Evolutionary conservation across 2,888 invertebrate genomes (phyloP), one percentile per base, ranked within the genome.

Genomic region (Phania funesta): DNA sequence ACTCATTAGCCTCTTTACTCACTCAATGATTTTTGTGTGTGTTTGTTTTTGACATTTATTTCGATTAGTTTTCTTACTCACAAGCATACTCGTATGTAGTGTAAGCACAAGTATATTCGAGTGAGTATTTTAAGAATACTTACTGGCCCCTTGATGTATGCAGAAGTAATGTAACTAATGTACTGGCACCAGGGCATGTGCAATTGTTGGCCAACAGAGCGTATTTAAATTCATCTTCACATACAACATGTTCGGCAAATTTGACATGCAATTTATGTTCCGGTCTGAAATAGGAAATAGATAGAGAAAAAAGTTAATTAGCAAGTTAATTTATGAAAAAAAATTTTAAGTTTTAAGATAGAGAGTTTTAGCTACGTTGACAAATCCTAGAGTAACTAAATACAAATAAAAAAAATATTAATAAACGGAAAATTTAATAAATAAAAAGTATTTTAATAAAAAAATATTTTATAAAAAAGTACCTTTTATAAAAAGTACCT

Each of bases 191-290:
- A 0, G 99, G 99, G 91, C 98, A 98, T 83, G 99, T 96, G 92
- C 99, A 99, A 92, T 99, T 99, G 92, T 99, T 99, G 83, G 99
- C 99, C 85, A 99, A 92, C 78, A 99, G 93, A 22, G 99, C 99
- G 91, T 99, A 99, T 91, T 99, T 99, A 92, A 99, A 98, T 92
- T 99, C 99, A 90, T 99, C 99, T 91, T 99, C 99, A 91, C 99
- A 99, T 38, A 99, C 99, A 16, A 99, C 97, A 91, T 97, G 98
- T 90, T 99, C 99, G 46, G 99, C 99, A 92, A 99, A 99, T 92
- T 99, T 98, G 56, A 99, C 99, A 92, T 99, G 99, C 86, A 99
- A 93, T 90, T 99, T 99, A 91, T 99, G 99, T 92, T 99, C 99
- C 68, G 99, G 98, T 88, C 98, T 94, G 58, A 22, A 73, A n/a